These are phyloP conservation scores for Auanema sp. DNA, from an alignment of 2,888 invertebrate genomes.

Conservation along the genomic window DNA sequence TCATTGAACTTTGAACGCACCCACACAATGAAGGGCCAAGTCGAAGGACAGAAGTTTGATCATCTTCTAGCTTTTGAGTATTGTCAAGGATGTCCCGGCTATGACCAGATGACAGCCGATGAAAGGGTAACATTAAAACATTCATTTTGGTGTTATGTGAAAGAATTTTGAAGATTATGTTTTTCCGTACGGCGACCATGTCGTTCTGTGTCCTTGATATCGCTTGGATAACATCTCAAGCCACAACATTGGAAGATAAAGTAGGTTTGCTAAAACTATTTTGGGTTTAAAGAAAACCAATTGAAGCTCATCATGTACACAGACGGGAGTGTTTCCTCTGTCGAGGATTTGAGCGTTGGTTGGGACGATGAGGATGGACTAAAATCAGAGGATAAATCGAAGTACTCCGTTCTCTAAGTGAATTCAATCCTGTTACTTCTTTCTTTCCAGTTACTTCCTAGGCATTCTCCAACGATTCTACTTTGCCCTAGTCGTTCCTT, in stretches of 20 bases:
- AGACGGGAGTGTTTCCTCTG: conserved; percentile 30
- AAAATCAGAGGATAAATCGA: conserved; percentile 30
- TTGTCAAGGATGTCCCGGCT: conserved; percentile 36
- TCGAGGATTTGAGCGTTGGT: conserved; percentile 38
- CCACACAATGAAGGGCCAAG: conserved; percentile 32
- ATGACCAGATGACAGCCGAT: conserved; percentile 24
- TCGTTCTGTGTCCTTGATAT: conserved; percentile 37
- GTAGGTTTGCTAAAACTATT: conserved; percentile 4
- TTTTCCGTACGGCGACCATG: conserved; percentile 29
- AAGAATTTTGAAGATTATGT: conserved; percentile 19
- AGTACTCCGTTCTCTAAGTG: conserved; percentile 16
- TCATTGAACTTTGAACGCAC: conserved; percentile 15
- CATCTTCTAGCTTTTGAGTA: conserved; percentile 41
- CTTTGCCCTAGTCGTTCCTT: conserved; percentile 27
- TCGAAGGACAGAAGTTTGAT: conserved; percentile 37
- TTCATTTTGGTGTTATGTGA: not conserved
- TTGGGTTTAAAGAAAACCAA: not conserved
- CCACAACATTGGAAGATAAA: conserved; percentile 14
- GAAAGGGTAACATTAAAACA: conserved; percentile 18
- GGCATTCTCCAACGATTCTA: conserved; percentile 26
- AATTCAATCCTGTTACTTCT: not conserved
- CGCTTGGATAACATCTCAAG: conserved; percentile 38
- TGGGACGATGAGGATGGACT: conserved; percentile 48
- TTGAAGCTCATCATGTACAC: conserved; percentile 33
- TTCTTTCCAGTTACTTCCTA: conserved; percentile 21